These are phyloP conservation scores for Sinopyrophorus schimmeli DNA, from an alignment of 2,888 invertebrate species.

Conservation along the genomic window DNA sequence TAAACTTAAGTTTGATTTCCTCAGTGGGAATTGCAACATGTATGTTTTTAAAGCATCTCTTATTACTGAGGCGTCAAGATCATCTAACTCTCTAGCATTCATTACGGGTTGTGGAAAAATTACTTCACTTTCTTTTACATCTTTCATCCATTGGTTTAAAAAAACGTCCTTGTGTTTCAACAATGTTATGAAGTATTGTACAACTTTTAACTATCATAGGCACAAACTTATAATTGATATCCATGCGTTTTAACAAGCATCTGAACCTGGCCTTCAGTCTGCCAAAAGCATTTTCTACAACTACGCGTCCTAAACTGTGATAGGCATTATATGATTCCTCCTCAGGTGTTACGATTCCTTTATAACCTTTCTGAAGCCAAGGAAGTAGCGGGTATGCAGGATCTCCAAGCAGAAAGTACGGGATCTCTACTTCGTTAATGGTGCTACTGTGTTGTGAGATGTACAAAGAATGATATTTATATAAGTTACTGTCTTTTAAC, in stretches of 20 bases:
- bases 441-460: no score
- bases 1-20: no score
- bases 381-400: no score
- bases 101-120: slow-evolving; percentile 1
- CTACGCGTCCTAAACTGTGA: slow-evolving; percentile 24
- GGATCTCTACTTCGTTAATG: no score
- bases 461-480: no score
- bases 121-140: not conserved
- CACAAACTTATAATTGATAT: slow-evolving; percentile 30
- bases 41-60: no score
- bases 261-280: slow-evolving; percentile 34
- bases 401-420: no score
- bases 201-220: slow-evolving; percentile 30
- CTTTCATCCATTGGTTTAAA: slow-evolving; percentile 14
- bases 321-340: slow-evolving; percentile 35
- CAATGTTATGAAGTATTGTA: slow-evolving; percentile 35
- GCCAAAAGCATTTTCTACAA: slow-evolving; percentile 26
- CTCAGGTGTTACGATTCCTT: slow-evolving; percentile 26
- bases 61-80: no score
- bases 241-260: slow-evolving; percentile 30
- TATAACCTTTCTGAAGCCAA: no score
- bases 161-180: slow-evolving; percentile 28
- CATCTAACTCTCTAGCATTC: no score
- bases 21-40: no score
- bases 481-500: slow-evolving; percentile 24